Conservation (phyloP, 2,113 vertebrate genomes). For the Lasiurus cinereus region DNA sequence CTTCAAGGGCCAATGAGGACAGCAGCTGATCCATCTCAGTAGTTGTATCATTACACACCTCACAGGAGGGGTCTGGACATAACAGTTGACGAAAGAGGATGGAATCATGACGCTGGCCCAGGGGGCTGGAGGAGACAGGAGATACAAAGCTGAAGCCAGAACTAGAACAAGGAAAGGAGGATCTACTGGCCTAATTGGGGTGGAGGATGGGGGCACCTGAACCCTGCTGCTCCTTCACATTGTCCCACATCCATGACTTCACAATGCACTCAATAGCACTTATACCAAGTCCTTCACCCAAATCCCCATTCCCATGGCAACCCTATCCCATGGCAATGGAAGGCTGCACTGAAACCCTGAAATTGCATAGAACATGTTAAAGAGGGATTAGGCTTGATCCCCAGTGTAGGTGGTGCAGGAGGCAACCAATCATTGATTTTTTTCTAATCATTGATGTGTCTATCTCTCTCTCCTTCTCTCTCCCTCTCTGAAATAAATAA, state of each 20-base stretch:
- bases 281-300: neutral
- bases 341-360: neutral
- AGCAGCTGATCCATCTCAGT: neutral
- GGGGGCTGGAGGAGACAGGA: slow-evolving; percentile 21
- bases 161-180: neutral
- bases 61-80: slow-evolving; percentile 44
- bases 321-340: neutral
- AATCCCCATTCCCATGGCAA: neutral
- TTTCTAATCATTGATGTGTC: no score
- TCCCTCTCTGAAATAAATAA: no score
- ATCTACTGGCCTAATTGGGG: neutral
- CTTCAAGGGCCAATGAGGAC: neutral
- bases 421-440: no score
- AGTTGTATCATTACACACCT: neutral
- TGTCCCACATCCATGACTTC: neutral
- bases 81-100: neutral
- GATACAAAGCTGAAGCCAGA: neutral
- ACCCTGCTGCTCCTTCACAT: neutral
- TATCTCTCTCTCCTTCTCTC: no score
- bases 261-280: neutral
- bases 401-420: no score
- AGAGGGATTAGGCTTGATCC: neutral
- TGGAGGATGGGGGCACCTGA: no score
- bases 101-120: neutral
- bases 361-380: neutral